Evolutionary conservation across 2,888 invertebrate species (phyloP).

Genomic region (Polymixis flavicincta): DNA sequence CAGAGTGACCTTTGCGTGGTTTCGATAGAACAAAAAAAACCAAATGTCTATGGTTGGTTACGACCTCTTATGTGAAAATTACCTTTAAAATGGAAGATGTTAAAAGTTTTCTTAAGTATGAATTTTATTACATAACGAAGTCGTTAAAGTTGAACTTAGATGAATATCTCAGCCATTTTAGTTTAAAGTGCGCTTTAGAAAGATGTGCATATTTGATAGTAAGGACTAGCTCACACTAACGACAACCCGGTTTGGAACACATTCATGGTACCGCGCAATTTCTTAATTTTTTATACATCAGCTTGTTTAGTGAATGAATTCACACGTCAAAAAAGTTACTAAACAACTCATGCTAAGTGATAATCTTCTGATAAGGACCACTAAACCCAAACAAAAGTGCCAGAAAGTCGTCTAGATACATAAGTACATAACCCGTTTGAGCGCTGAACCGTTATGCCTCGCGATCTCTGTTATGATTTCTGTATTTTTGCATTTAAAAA

Average conservation of each 20-base stretch:
- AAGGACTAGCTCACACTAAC: conserved; percentile 34
- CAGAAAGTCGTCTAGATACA: conserved; percentile 54
- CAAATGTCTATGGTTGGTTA: conserved; percentile 1
- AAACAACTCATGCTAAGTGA: conserved; percentile 46
- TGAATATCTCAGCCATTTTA: conserved; percentile 47
- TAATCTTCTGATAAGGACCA: conserved; percentile 41
- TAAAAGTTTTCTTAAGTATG: conserved; percentile 17
- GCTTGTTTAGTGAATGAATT: conserved; percentile 60
- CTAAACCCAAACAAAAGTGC: conserved; percentile 31
- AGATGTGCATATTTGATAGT: conserved; percentile 53
- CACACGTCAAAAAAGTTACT: conserved; percentile 52
- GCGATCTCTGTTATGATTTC: conserved; percentile 33
- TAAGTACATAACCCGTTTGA: conserved; percentile 53
- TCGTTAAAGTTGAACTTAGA: conserved; percentile 51
- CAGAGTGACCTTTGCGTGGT: conserved; percentile 10
- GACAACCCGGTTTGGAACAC: conserved; percentile 44
- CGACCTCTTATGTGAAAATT: conserved; percentile 1
- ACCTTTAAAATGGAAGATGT: neutral
- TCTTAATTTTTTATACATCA: conserved; percentile 13
- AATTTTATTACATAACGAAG: conserved; percentile 38
- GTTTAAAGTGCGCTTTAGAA: conserved; percentile 47
- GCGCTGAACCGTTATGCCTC: conserved; percentile 19
- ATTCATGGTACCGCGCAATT: conserved; percentile 34
- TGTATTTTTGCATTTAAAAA: conserved; percentile 15
- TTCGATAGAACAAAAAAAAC: neutral